Evolutionary conservation across 1,140 invertebrate species (phyloP).

Genomic region (Agrilus planipennis): DNA sequence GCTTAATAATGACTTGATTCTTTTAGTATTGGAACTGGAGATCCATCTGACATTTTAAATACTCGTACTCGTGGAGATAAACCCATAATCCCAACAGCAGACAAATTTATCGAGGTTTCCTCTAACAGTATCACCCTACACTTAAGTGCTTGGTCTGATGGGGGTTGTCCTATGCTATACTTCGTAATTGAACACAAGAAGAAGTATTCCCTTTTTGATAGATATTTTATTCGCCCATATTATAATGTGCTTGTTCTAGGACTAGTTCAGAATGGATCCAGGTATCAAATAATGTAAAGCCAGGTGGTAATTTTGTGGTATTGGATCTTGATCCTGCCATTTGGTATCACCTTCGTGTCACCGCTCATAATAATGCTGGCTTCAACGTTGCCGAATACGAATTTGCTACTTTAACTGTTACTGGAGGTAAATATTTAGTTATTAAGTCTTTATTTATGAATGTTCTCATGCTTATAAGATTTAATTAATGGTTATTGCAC

Average conservation of each 20-base stretch:
- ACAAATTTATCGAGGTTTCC: conserved; percentile 83
- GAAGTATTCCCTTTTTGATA: conserved; percentile 42
- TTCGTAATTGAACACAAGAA: conserved; percentile 94
- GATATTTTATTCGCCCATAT: not conserved
- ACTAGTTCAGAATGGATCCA: conserved; percentile 80
- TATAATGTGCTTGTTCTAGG: conserved; percentile 34
- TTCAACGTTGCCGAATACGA: conserved; percentile 89
- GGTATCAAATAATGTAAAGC: conserved; percentile 85
- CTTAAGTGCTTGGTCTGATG: conserved; percentile 85
- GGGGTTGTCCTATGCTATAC: conserved; percentile 89
- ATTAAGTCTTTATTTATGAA: no score
- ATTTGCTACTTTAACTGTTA: conserved; percentile 87
- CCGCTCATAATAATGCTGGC: conserved; percentile 91
- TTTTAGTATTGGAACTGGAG: conserved; percentile 74
- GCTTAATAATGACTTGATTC: not conserved
- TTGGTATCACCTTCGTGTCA: conserved; percentile 85
- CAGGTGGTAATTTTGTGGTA: conserved; percentile 80
- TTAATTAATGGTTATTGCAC: no score
- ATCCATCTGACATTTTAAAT: conserved; percentile 74
- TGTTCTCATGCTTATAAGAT: no score
- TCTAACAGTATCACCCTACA: conserved; percentile 85
- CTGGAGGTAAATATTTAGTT: conserved; percentile 70
- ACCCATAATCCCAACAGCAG: conserved; percentile 77
- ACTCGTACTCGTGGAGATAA: conserved; percentile 79
- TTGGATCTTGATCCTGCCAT: conserved; percentile 83